Base-by-base conservation (phyloP, 2,888 invertebrate genomes). In the Baronia brevicornis region DNA sequence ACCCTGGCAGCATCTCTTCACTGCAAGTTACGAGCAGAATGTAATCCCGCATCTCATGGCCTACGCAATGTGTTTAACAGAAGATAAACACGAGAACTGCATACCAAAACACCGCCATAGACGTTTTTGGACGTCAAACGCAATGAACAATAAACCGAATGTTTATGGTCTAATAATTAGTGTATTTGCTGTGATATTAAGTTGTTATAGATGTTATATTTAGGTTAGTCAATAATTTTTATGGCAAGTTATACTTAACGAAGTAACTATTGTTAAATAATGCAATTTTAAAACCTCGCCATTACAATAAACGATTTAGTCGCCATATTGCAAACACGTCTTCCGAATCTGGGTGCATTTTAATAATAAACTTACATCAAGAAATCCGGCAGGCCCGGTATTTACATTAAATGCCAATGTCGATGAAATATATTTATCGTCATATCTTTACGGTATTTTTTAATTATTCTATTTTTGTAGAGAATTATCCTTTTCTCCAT, bases 1-100 rank as follows among this genome's bases (percentile, higher is more conserved):
- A 28, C 94, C 93, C 0, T 91, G 90, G 88, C 86, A 93, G 14
- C 94, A 94, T 55, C 84, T 95, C 3, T 92, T 95, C 64, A 88
- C 90, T 0, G 91, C 94, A 8, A 89, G 89, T 28, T 90, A 90
- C 50, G 93, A 95, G 51, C 93, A 95, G 61, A 89, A 87, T 54
- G 86, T 88, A 36, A 89, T 95, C 6, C 91, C 94, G 0, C 91
- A 94, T 53, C 86, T 91, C 10, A 89, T 92, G 77, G 88, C 86
- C 0, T 93, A 88, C 49, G 92, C 92, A 1, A 86, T 91, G 52
- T 92, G 92, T 47, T 70, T 91, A 1, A 86, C 89, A 0, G 65
- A 79, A 1, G 79, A 86, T 12, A 71, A 70, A 38, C 87, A 87
- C 45, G 68, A 60, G 6, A 79, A 78, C 33, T 84, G 84, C 35